Evolutionary conservation across 2,888 invertebrate genomes (phyloP).

Genomic region (Caenorhabditis uteleia): DNA sequence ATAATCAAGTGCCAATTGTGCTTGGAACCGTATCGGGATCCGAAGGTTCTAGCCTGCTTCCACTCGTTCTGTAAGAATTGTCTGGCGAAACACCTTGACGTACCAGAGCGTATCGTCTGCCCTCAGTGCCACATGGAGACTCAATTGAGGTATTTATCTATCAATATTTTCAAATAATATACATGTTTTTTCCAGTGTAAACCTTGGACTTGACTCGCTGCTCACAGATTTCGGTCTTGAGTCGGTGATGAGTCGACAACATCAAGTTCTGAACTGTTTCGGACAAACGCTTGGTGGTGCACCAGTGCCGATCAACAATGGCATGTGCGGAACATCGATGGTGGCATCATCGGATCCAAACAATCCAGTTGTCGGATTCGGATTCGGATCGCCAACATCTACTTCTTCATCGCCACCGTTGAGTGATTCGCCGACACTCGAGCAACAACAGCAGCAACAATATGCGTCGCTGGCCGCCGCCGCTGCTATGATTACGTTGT

Average conservation of each 20-base stretch:
- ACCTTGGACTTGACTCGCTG: conserved; percentile 75
- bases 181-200: conserved; percentile 33
- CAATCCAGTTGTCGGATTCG: conserved; percentile 32
- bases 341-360: conserved; percentile 29
- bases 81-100: conserved; percentile 76
- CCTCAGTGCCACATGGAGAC: conserved; percentile 75
- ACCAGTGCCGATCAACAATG: conserved; percentile 8
- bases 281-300: conserved; percentile 2
- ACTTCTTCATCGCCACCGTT: conserved; percentile 55
- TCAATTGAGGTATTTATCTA: conserved; percentile 70
- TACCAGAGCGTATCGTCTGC: conserved; percentile 76
- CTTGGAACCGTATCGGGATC: conserved; percentile 78
- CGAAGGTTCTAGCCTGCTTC: conserved; percentile 81
- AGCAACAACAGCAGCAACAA: conserved; percentile 27
- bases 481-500: conserved; percentile 4
- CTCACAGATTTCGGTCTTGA: conserved; percentile 74
- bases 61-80: conserved; percentile 86
- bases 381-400: conserved; percentile 71
- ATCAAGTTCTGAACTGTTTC: conserved; percentile 20
- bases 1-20: conserved; percentile 60
- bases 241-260: conserved; percentile 49
- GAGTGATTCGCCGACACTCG: conserved; percentile 48
- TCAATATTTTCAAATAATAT: not conserved
- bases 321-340: conserved; percentile 2
- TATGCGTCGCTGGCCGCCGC: conserved; percentile 15